A percentile compares a stretch with the other conserved stretches of the same genome.
These are phyloP conservation scores for Chloroceryle inda DNA, from an alignment of 2,797 vertebrate genomes.

Conservation along the genomic window DNA sequence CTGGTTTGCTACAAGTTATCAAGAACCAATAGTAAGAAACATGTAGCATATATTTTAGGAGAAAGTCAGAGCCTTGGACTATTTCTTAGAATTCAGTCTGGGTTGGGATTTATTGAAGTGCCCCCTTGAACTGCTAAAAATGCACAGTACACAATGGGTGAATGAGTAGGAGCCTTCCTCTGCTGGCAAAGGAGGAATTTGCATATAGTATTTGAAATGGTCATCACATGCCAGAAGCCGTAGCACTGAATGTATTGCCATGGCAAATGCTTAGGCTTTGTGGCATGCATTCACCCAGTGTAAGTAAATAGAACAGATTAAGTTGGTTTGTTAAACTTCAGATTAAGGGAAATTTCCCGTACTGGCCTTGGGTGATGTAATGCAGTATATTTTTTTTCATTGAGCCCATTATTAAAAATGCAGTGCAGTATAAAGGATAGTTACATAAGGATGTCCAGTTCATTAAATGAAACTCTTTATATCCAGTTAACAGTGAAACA, in stretches of 20 bases:
- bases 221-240: neutral
- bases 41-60: neutral
- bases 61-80: neutral
- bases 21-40: neutral
- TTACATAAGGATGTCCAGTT: neutral
- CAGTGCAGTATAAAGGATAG: neutral
- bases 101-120: neutral
- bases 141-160: neutral
- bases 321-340: neutral
- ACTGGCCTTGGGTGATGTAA: neutral
- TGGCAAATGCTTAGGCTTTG: neutral
- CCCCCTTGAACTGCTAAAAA: neutral
- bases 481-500: neutral
- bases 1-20: neutral
- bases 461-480: neutral
- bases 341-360: neutral
- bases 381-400: neutral
- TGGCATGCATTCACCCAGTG: neutral
- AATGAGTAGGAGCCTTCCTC: neutral
- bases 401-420: neutral
- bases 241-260: neutral
- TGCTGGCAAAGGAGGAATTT: conserved; percentile 10
- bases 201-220: neutral
- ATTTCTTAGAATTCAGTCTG: neutral
- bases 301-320: neutral